A percentile compares a stretch with the other conserved stretches of the same genome.
phyloP scores from a whole-genome alignment of 2,113 vertebrate genomes.

The Erythrocebus patas region DNA sequence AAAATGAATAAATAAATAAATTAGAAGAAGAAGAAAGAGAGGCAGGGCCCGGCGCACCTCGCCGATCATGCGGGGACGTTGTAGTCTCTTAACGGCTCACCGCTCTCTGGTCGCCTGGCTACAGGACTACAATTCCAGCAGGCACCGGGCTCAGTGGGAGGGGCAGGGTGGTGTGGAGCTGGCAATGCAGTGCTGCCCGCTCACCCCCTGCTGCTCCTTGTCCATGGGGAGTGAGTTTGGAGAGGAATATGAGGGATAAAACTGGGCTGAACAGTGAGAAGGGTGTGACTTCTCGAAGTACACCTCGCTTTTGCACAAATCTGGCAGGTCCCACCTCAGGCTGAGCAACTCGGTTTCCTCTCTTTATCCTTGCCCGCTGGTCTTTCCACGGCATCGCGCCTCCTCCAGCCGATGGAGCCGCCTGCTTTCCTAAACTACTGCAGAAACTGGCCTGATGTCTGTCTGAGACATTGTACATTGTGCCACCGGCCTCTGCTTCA shows the following conservation, averaged over 20 bases:
- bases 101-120: too few species aligned
- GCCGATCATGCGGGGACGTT: not conserved
- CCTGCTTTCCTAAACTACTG: not conserved
- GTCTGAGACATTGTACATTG: not conserved
- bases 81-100: not conserved
- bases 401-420: not conserved
- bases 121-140: too few species aligned
- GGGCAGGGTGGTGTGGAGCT: too few species aligned
- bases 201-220: not conserved
- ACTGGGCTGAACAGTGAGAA: fast-evolving
- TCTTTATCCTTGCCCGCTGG: too few species aligned
- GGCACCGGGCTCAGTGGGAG: too few species aligned
- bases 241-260: fast-evolving
- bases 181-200: fast-evolving
- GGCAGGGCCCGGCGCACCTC: not conserved
- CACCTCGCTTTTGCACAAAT: not conserved
- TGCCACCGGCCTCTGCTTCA: not conserved
- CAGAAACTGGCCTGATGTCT: not conserved
- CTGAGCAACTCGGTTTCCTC: not conserved
- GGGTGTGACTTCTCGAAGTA: not conserved
- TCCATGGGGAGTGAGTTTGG: too few species aligned
- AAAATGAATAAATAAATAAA: too few species aligned
- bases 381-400: not conserved
- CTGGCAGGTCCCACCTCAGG: not conserved
- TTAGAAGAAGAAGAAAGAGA: too few species aligned